Evolutionary conservation across 2,888 invertebrate genomes (phyloP).

Genomic region (Alitta virens): DNA sequence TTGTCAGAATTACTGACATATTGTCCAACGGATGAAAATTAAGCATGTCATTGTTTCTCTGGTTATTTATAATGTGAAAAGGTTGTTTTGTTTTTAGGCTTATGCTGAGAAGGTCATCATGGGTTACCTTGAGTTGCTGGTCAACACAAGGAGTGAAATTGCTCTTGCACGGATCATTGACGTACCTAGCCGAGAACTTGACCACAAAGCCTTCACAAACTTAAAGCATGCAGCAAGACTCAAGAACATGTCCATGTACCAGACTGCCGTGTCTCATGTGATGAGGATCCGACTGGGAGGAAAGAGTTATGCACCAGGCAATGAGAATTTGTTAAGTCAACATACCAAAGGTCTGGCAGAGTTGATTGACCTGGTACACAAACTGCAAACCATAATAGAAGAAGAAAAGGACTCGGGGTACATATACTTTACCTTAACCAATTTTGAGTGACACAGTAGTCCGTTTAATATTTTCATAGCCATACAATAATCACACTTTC

Average conservation of each 20-base stretch:
- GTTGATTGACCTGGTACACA: conserved; percentile 49
- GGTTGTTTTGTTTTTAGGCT: conserved; percentile 30
- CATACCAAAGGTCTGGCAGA: conserved; percentile 51
- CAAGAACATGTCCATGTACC: conserved; percentile 51
- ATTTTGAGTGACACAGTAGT: too few species aligned
- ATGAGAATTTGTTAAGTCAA: conserved; percentile 35
- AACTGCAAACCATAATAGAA: conserved; percentile 51
- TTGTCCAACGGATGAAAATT: too few species aligned
- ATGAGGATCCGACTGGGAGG: conserved; percentile 52
- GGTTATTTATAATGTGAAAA: background rate
- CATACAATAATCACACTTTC: background rate
- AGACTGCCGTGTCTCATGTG: conserved; percentile 52
- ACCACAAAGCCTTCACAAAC: conserved; percentile 52
- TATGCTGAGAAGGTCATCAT: conserved; percentile 41
- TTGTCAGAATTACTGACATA: too few species aligned
- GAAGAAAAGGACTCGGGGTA: conserved; percentile 45
- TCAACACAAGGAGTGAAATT: conserved; percentile 53
- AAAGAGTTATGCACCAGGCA: conserved; percentile 50
- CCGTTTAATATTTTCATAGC: background rate
- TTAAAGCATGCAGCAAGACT: conserved; percentile 44
- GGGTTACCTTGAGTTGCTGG: conserved; percentile 50
- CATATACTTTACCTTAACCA: too few species aligned
- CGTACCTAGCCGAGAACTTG: conserved; percentile 50
- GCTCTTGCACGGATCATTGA: conserved; percentile 50
- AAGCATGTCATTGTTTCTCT: too few species aligned